Evolutionary conservation across 2,888 invertebrate genomes (phyloP).

Genomic region (Cyrtodaria siliqua): DNA sequence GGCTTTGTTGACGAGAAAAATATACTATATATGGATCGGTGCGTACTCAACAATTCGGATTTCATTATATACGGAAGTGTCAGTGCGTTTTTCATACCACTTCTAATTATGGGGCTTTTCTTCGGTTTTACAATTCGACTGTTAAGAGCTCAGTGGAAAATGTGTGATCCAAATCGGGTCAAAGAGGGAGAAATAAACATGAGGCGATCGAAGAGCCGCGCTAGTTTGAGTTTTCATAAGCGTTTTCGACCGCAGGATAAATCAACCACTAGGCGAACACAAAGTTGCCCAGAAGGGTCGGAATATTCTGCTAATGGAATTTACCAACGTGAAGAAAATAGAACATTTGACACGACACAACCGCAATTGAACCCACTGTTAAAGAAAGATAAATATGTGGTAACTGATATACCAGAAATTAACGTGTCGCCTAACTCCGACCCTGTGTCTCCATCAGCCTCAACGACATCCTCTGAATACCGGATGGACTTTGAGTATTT

Average conservation of each 20-base stretch:
- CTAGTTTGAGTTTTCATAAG: conserved; percentile 57
- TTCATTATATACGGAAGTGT: conserved; percentile 95
- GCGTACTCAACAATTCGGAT: conserved; percentile 85
- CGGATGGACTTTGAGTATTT: conserved; percentile 36
- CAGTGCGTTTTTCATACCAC: conserved; percentile 97
- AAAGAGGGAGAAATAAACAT: conserved; percentile 76
- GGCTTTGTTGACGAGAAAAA: conserved; percentile 89
- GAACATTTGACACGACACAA: not conserved
- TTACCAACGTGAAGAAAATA: not conserved
- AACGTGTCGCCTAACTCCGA: not conserved
- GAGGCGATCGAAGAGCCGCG: conserved; percentile 75
- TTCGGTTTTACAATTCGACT: conserved; percentile 96
- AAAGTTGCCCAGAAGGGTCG: conserved; percentile 54
- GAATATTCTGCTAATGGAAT: not conserved
- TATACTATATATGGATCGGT: conserved; percentile 88
- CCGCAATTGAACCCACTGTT: conserved; percentile 10
- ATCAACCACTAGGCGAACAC: conserved; percentile 54
- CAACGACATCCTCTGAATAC: conserved; percentile 43
- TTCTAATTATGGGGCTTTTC: conserved; percentile 97
- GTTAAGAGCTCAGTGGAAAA: conserved; percentile 90
- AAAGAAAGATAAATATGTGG: conserved; percentile 13
- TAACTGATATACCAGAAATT: not conserved
- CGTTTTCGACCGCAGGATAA: conserved; percentile 63
- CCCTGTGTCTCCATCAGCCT: conserved; percentile 51
- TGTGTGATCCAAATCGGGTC: conserved; percentile 64